Evolutionary conservation across 2,797 vertebrate species (phyloP).

Genomic region (Cuculus canorus): DNA sequence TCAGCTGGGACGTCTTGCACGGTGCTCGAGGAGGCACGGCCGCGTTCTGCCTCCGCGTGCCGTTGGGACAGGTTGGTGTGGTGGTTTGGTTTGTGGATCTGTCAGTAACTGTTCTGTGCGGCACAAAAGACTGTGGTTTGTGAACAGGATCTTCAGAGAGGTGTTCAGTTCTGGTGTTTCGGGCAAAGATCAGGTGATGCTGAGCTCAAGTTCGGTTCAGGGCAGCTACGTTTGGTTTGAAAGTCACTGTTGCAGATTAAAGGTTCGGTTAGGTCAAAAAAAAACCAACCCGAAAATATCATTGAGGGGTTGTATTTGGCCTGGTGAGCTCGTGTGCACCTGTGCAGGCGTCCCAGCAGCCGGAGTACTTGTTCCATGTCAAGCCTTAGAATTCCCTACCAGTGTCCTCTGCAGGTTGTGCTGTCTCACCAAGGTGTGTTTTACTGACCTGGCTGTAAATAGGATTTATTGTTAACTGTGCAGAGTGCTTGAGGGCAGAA

Average conservation of each 20-base stretch:
- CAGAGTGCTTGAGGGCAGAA: not conserved
- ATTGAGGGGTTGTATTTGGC: not conserved
- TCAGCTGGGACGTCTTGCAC: not conserved
- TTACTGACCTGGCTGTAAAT: no score
- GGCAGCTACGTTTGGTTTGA: no score
- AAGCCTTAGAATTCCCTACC: no score
- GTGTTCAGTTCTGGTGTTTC: fast-evolving
- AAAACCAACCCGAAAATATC: no score
- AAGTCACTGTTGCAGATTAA: fast-evolving
- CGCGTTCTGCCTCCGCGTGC: not conserved
- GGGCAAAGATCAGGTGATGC: no score
- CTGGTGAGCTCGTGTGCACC: no score
- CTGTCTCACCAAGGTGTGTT: not conserved
- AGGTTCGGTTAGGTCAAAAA: not conserved
- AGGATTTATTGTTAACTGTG: not conserved
- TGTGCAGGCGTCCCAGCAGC: fast-evolving
- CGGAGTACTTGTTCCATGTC: not conserved
- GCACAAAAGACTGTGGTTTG: not conserved
- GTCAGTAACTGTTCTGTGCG: not conserved
- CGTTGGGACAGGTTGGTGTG: not conserved
- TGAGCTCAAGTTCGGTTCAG: not conserved
- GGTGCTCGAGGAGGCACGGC: not conserved
- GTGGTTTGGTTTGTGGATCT: no score
- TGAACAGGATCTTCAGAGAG: fast-evolving
- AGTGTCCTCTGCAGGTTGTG: not conserved